Evolutionary conservation across 37 sponge, comb jelly and placozoan genomes (phyloP).

Genomic region (Dysidea cf. avara): DNA sequence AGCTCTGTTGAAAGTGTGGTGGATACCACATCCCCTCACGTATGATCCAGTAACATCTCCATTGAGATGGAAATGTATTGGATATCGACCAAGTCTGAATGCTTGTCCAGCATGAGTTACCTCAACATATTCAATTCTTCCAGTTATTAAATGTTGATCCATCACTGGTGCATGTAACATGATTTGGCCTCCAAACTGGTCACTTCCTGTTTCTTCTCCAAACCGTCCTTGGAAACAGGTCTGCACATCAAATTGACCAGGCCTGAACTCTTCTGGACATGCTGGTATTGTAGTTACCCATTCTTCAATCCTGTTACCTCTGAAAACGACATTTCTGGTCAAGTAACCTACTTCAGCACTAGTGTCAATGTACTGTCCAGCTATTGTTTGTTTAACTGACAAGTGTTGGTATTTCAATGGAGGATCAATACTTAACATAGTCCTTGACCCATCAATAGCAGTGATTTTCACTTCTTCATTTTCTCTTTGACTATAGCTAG

Average conservation of each 20-base stretch:
- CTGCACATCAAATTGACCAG: conserved; percentile 91
- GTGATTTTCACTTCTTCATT: conserved; percentile 82
- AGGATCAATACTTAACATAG: conserved; percentile 19
- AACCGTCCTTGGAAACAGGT: too few relatives aligned
- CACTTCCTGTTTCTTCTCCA: conserved; percentile 70
- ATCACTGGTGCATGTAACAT: conserved; percentile 76
- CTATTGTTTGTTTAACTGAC: conserved; percentile 58
- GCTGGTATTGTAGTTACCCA: conserved; percentile 48
- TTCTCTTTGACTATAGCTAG: conserved; percentile 83
- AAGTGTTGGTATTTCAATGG: conserved; percentile 81
- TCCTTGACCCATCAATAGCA: too few relatives aligned
- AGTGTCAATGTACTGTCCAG: too few relatives aligned
- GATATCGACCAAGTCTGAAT: conserved; percentile 93
- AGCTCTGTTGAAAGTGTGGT: too few relatives aligned
- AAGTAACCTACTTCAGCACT: too few relatives aligned
- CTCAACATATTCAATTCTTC: conserved; percentile 72
- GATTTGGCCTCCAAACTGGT: too few relatives aligned
- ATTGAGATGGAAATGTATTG: conserved; percentile 97
- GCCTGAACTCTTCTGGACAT: conserved; percentile 77
- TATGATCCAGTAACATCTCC: too few relatives aligned
- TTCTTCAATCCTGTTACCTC: conserved; percentile 69
- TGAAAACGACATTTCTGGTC: too few relatives aligned
- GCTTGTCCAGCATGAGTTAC: conserved; percentile 98
- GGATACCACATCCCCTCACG: too few relatives aligned
- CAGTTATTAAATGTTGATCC: conserved; percentile 58